A percentile compares a stretch with the other conserved stretches of the same genome.
phyloP scores from a whole-genome alignment of 2,113 vertebrate genomes.

The Peromyscus leucopus region DNA sequence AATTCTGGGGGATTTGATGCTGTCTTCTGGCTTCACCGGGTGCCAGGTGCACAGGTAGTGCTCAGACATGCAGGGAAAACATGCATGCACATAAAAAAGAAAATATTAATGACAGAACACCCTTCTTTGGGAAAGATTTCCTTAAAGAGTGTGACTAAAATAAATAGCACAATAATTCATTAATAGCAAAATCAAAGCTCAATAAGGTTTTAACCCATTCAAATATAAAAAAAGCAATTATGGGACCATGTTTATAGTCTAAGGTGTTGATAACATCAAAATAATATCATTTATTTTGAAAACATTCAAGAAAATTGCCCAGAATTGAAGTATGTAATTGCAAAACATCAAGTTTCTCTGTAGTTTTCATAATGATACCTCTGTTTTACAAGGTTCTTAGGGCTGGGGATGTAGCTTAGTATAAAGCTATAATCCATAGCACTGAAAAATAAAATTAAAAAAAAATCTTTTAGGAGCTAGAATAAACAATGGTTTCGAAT shows the following conservation, averaged over 20 bases:
- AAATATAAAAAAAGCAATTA: not conserved
- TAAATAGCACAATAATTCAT: not conserved
- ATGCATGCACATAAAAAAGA: not conserved
- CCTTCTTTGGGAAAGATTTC: not conserved
- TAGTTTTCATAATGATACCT: not conserved
- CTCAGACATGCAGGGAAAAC: not conserved
- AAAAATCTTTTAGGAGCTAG: not conserved
- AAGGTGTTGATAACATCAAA: not conserved
- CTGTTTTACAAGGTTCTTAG: slow-evolving; percentile 16
- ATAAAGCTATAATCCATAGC: not conserved
- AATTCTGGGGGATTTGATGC: not conserved
- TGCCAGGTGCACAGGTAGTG: not conserved
- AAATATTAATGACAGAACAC: not conserved
- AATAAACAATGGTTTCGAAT: not conserved
- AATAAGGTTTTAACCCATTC: not conserved
- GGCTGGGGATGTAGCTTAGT: not conserved
- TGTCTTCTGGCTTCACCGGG: not conserved
- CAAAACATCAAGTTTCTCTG: not conserved
- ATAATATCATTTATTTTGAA: not conserved
- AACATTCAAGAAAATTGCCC: not conserved
- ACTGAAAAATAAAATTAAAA: not conserved
- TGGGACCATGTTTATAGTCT: not conserved
- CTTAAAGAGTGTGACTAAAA: not conserved
- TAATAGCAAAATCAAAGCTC: not conserved
- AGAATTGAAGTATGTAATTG: not conserved